Evolutionary conservation across 2,113 vertebrate species (phyloP).

Genomic region (Trochalopteron elliotii): DNA sequence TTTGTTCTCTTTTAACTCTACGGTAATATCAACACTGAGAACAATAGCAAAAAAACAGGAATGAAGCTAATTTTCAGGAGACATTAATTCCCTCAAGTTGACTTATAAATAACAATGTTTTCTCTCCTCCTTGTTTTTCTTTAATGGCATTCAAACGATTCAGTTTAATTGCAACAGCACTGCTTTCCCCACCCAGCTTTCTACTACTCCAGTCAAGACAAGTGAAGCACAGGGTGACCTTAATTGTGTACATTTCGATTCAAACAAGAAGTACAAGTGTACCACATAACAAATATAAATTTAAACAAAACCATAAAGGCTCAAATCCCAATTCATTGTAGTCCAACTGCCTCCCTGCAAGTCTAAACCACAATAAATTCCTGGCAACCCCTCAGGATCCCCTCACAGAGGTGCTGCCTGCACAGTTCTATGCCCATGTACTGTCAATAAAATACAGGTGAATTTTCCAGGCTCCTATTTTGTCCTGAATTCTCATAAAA

Average conservation of each 20-base stretch:
- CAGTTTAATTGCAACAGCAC: neutral
- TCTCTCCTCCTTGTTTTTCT: neutral
- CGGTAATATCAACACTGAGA: neutral
- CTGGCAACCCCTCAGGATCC: fast-evolving
- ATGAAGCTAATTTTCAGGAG: neutral
- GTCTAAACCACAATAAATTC: neutral
- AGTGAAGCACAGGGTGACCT: neutral
- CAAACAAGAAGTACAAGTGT: fast-evolving
- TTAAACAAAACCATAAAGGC: neutral
- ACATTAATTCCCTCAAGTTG: neutral
- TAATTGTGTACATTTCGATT: neutral
- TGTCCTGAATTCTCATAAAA: neutral
- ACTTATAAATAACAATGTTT: neutral
- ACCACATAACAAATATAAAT: neutral
- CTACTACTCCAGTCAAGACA: neutral
- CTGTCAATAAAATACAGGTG: neutral
- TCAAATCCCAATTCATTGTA: neutral
- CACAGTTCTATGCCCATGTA: fast-evolving
- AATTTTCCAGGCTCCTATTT: neutral
- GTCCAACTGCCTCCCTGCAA: neutral
- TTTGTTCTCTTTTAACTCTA: neutral
- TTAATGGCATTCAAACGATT: neutral
- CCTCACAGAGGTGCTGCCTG: neutral
- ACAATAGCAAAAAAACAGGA: neutral
- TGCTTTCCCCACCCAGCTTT: neutral